phyloP scores from a whole-genome alignment of 2,888 invertebrate genomes.

The Drosophila limbata region DNA sequence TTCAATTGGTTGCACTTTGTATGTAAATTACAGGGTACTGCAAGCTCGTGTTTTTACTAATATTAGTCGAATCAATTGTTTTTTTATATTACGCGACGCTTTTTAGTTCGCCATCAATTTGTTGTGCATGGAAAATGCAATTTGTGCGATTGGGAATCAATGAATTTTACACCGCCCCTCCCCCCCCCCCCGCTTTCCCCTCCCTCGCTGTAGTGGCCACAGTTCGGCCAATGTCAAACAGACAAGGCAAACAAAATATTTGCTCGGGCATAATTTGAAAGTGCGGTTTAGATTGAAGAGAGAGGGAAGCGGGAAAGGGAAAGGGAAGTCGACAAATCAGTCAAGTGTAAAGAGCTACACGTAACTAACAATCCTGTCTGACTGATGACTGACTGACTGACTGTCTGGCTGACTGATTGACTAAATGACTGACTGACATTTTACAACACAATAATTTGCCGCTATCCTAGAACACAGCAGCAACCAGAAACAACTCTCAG shows the following conservation, averaged over 20 bases:
- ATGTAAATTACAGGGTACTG: slow-evolving; percentile 3
- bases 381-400: slow-evolving; percentile 24
- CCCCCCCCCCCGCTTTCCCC: background rate
- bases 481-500: slow-evolving; percentile 13
- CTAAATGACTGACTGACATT: slow-evolving; percentile 15
- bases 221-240: slow-evolving; percentile 9
- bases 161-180: background rate
- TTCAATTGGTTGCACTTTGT: background rate
- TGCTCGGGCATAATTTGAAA: slow-evolving; percentile 43
- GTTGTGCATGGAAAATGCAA: slow-evolving; percentile 39
- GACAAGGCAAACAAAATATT: slow-evolving; percentile 29
- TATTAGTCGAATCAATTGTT: background rate
- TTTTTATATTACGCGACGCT: background rate
- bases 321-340: slow-evolving; percentile 19
- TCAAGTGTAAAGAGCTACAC: slow-evolving; percentile 32
- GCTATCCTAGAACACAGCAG: no score
- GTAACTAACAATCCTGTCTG: slow-evolving; percentile 18
- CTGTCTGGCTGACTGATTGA: slow-evolving; percentile 11
- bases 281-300: background rate
- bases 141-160: slow-evolving; percentile 28
- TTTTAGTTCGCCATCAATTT: slow-evolving; percentile 13
- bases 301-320: background rate
- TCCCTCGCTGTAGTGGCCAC: background rate
- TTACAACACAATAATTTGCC: no score
- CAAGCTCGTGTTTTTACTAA: background rate